phyloP scores from a whole-genome alignment of 2,113 vertebrate species.

The Scomber scombrus region DNA sequence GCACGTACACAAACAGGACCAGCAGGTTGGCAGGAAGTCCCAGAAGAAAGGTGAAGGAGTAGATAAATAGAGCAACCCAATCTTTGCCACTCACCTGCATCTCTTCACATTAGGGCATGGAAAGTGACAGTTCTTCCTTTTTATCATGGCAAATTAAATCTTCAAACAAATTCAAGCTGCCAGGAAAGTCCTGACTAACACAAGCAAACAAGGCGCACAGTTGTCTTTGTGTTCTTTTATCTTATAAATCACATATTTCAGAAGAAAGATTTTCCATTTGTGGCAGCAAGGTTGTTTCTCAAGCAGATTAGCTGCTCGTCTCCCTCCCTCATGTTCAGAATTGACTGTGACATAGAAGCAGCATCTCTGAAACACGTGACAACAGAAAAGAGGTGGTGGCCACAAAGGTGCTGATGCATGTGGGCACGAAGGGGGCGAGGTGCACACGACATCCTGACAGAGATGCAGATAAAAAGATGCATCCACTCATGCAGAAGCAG shows the following conservation, averaged over 20 bases:
- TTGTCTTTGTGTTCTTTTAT: not conserved
- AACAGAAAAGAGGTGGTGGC: conserved; percentile 42
- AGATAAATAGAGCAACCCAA: conserved; percentile 72
- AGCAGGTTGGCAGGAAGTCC: conserved; percentile 86
- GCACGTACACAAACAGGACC: conserved; percentile 82
- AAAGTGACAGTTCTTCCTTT: not conserved
- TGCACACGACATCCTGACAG: conserved; percentile 53
- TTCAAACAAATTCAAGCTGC: not conserved
- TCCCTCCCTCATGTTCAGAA: conserved; percentile 2
- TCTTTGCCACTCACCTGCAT: conserved; percentile 53
- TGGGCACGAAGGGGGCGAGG: conserved; percentile 60
- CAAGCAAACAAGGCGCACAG: not conserved
- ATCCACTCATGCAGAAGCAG: conserved; percentile 70
- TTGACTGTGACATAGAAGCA: not conserved
- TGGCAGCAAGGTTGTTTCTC: not conserved
- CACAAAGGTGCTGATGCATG: conserved; percentile 18
- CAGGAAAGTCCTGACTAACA: not conserved
- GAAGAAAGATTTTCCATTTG: not conserved
- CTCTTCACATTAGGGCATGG: conserved; percentile 1
- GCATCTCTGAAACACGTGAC: not conserved
- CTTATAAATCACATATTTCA: not conserved
- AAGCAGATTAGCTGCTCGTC: not conserved
- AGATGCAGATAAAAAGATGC: conserved; percentile 68
- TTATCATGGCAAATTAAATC: conserved; percentile 10
- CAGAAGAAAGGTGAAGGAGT: conserved; percentile 84